Evolutionary conservation across 1,140 invertebrate genomes (phyloP), one percentile per base, ranked within the genome.

Genomic region (Prorops nasuta): DNA sequence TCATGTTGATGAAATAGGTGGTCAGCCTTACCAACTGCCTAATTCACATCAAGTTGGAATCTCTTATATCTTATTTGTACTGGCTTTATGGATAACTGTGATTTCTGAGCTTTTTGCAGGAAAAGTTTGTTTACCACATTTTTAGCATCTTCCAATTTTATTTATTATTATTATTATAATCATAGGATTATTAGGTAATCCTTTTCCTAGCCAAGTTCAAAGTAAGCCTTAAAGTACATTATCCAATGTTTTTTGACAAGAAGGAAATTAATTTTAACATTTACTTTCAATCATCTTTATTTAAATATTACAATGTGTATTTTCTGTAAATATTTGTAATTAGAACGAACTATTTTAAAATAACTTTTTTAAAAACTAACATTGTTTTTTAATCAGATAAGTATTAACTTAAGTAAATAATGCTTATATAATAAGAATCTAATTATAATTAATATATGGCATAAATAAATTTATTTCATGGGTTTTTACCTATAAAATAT

Each of bases 81-180:
- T 97, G 32, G 92, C 94, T 21, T 72, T 97, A 2, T 98, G 94
- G 94, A 94, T 96, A 38, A 96, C 93, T 36, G 94, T 97, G 3
- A 90, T 97, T 58, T 96, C 94, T 8, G 94, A 97, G 79, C 74
- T 98, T 15, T 96, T 97, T 83, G 94, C 93, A 46, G 94, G 93
- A n/a, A 97, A 97, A 88, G 92, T 98, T 9, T 98, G 94, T 77
- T 76, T 96, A 51, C 94, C 94, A 37, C 92, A 96, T 80, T 94
- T 95, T 81, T 94, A 87, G 69, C 64, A 67, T 50, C 50, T 55
- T 35, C 54, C 48, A 32, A 44, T 57, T 58, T 39, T 64, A 7
- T 46, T 49, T 50, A 53, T 51, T 44, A 47, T 22, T 40, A 18
- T 16, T 40, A 7, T 35, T 35, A 35, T 7, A 9, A 35, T 35